Conservation (phyloP, 2,113 vertebrate species). For the Osmerus mordax region DNA sequence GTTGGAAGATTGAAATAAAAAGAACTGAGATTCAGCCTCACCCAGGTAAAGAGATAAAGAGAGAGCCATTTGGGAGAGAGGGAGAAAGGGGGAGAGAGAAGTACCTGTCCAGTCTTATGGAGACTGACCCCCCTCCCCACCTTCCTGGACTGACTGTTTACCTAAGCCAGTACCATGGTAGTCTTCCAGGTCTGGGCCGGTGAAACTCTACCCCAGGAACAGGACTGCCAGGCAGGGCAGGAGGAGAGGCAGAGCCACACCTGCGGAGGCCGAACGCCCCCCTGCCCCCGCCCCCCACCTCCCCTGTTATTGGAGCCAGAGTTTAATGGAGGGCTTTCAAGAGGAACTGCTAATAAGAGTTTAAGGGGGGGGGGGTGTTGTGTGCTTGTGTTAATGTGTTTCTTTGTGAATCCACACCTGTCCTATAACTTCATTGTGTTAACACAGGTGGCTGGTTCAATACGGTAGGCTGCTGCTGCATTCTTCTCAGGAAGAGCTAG, state of each 20-base stretch:
- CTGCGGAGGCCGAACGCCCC: constrained; percentile 16
- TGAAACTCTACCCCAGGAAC: constrained; percentile 42
- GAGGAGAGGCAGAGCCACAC: constrained; percentile 25
- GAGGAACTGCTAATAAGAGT: background rate
- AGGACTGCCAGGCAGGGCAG: constrained; percentile 21
- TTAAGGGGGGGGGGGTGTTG: background rate
- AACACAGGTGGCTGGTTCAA: constrained; percentile 17
- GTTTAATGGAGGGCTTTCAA: background rate
- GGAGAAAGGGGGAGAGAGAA: background rate
- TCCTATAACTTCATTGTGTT: constrained; percentile 34
- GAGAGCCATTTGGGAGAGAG: background rate
- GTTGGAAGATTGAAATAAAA: too few relatives aligned
- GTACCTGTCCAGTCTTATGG: background rate
- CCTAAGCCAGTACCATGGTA: constrained; percentile 40
- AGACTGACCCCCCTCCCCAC: background rate
- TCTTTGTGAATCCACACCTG: constrained; percentile 23
- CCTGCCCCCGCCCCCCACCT: constrained; percentile 3
- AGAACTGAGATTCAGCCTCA: background rate
- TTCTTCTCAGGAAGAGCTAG: background rate
- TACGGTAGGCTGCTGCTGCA: background rate
- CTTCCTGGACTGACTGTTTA: constrained; percentile 30
- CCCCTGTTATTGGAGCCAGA: background rate
- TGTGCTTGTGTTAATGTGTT: constrained; percentile 18
- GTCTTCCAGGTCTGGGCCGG: constrained; percentile 33
- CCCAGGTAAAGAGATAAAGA: constrained; percentile 14